Base-by-base conservation (phyloP, 2,797 vertebrate genomes). In the Amphiprion clarkii region DNA sequence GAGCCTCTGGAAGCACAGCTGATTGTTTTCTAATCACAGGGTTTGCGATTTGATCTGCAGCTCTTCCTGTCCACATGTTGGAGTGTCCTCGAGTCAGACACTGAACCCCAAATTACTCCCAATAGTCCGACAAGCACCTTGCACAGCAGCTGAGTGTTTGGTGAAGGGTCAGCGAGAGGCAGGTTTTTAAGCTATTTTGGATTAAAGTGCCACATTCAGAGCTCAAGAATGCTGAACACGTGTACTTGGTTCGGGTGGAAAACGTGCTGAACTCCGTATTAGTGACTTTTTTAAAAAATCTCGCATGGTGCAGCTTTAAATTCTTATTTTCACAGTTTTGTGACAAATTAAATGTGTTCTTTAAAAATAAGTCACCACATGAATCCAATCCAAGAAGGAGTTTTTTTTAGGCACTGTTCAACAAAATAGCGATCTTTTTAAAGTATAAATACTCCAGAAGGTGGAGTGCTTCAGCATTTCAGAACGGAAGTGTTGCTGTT, bases 21-120 rank as follows among this genome's bases (percentile, higher is more conserved):
- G 64, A 39, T 61, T 4, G 1, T 27, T 75, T 46, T 53, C 39
- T 72, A 59, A 76, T 72, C 56, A 27, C 33, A 49, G 21, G n/a
- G 63, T 29, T 55, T 51, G 19, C 5, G 14, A 39, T 67, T 75
- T 55, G 42, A 46, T 52, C 42, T 39, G 17, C 14, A 1, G 27
- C 3, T 52, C n/a, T 46, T 40, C 48, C n/a, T 52, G 29, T 62
- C 56, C 44, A 33, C 53, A 53, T 40, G 65, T 19, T 54, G 16
- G 63, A 25, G 62, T 59, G 64, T 73, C 31, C 25, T 62, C 36
- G 36, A 53, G 39, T 31, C 51, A 71, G 42, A 71, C 23, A 3
- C 29, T 19, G 8, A 62, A 59, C 5, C 27, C 23, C 36, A 25
- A 56, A 60, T 36, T 14, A 31, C 39, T 59, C 58, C 36, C 36